A percentile compares a stretch with the other conserved stretches of the same genome.
Evolutionary conservation across 1,140 invertebrate genomes (phyloP).

Genomic region (Tetranychus cinnabarinus): DNA sequence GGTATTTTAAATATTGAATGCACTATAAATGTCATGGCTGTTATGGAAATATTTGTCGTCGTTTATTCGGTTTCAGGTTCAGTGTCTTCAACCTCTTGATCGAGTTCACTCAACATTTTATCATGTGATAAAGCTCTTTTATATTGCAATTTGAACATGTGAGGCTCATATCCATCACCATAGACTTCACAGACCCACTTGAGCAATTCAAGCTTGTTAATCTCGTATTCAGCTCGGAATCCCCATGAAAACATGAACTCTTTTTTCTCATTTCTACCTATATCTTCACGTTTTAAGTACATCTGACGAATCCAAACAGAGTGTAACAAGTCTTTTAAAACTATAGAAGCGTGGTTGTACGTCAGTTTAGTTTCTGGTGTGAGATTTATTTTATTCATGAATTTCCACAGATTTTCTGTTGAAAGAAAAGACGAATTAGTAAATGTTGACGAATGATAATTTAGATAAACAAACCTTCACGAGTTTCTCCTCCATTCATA

Average conservation of each 20-base stretch:
- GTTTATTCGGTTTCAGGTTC: too few relatives aligned
- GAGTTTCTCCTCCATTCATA: not conserved
- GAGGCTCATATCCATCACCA: not conserved
- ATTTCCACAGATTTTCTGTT: not conserved
- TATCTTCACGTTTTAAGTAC: not conserved
- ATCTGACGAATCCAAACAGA: not conserved
- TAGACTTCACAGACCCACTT: not conserved
- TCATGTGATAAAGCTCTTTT: not conserved
- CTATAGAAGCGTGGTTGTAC: not conserved
- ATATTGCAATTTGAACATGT: not conserved
- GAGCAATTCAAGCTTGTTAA: not conserved
- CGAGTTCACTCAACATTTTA: not conserved
- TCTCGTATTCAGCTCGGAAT: not conserved
- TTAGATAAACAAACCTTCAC: not conserved
- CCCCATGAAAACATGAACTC: not conserved
- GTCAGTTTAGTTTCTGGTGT: not conserved
- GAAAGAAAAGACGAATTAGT: not conserved
- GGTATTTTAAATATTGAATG: too few relatives aligned
- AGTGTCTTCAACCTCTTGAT: too few relatives aligned
- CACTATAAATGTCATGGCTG: too few relatives aligned
- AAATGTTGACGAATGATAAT: not conserved
- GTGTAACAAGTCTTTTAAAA: not conserved
- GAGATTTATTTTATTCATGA: not conserved
- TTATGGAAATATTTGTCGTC: too few relatives aligned
- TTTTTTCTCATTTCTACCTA: not conserved